Conservation (phyloP, 2,113 vertebrate genomes). For the Ammodytes marinus region DNA sequence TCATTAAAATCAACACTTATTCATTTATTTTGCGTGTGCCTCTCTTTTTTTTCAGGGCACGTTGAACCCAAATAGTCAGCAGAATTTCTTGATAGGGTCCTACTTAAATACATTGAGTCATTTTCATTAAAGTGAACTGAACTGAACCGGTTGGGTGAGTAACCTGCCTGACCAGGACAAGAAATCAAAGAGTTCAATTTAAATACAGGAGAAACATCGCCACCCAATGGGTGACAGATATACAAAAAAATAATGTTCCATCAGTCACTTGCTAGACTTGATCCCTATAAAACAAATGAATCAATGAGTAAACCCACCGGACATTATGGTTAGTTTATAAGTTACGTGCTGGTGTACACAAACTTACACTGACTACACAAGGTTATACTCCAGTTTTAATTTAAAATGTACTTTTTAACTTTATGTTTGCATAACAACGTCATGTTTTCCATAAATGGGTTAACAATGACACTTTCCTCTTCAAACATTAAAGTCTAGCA, state of each 20-base stretch:
- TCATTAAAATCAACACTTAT: conserved; percentile 32
- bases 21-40: background rate
- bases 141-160: background rate
- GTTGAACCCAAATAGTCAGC: background rate
- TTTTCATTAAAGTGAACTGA: background rate
- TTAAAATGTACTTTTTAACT: background rate
- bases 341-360: too few relatives aligned
- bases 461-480: background rate
- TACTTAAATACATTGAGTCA: conserved; percentile 3
- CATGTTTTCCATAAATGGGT: background rate
- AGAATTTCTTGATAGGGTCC: background rate
- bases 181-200: background rate
- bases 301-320: background rate
- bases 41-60: background rate
- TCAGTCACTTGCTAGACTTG: background rate
- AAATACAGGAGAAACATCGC: background rate
- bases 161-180: background rate
- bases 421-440: background rate
- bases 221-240: conserved; percentile 21
- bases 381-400: background rate
- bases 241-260: background rate
- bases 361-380: background rate
- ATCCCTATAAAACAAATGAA: background rate
- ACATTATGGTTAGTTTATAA: background rate
- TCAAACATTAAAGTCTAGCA: conserved; percentile 24